Base-by-base conservation (phyloP, 2,888 invertebrate genomes). In the Ophonus ardosiacus region DNA sequence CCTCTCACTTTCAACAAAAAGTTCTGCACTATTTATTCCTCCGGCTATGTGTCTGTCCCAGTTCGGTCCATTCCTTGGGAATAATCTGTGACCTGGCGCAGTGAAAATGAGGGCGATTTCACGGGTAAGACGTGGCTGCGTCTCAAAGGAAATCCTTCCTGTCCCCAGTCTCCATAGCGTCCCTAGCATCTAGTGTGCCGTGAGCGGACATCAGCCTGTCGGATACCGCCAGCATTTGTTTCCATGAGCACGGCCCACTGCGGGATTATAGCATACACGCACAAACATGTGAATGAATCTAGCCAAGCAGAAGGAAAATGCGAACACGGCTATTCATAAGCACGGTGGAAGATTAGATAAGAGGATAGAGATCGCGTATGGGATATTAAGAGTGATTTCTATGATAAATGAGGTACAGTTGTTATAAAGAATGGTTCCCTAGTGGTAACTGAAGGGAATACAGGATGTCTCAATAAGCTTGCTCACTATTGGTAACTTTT, bases 171-270 rank as follows among this genome's bases (percentile, higher is more conserved):
- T 31, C 31, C 31, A 5, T 6, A 43, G 18, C 74, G 56, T 17
- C 17, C 43, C 2, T 31, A 31, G 43, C 43, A 13, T 51, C 43
- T 51, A 51, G 43, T 51, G 13, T 51, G 43, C 43, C 57, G 79
- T 80, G 79, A 57, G 57, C 31, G 79, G 79, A 61, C 79, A 80
- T 59, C 40, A 38, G 38, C 15, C 79, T 80, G 61, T 61, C 79
- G 79, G 79, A 80, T 80, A 80, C 61, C 57, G 8, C 10, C 13
- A 17, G 61, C 79, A 80, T 80, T 80, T 80, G 61, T 80, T 80
- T 80, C 17, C 61, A 31, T 31, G 31, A 31, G 31, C 31, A 31
- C 31, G 31, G 31, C 15, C 43, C 43, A 51, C 43, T 13, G 10
- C 8, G 43, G 43, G 43, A 51, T 51, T 51, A 51, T 51, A 10